Evolutionary conservation across 1,140 invertebrate genomes (phyloP), one percentile per base, ranked within the genome.

Genomic region (Anadara kagoshimensis): DNA sequence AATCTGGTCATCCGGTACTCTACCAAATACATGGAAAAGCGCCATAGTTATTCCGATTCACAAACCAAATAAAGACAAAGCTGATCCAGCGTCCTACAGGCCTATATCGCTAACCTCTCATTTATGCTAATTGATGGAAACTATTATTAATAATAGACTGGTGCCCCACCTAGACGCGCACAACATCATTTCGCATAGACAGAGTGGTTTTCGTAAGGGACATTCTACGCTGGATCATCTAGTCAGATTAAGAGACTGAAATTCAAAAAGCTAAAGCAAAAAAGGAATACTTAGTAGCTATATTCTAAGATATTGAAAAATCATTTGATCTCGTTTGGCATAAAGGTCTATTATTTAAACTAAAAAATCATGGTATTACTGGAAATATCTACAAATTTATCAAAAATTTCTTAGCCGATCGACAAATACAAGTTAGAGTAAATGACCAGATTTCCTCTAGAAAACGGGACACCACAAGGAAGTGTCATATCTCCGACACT

Each of bases 301-400:
- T 49, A 3, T 63, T 63, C 18, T 4, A 47, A 5, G 61, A 63
- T 14, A 44, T 63, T 26, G 24, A 47, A 26, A 63, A 63, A n/a
- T 43, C 61, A 4, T 63, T 63, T 47, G 61, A 63, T 51, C 26
- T 62, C 11, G 14, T 62, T 16, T 63, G 61, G 61, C 41, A 63
- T 20, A 14, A 22, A 20, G 61, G 61, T 47, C 7, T 63, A 63
- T 3, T 62, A 44, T 36, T 45, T 11, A 64, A 64, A 64, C 20
- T 29, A 24, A 24, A 49, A 49, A 63, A 63, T 29, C 4, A 22
- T 4, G 44, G 44, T 26, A 63, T 63, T 16, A 43, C 18, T 18
- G 44, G 61, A n/a, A 63, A 63, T 24, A 18, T 63, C 3, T 29
- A 47, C 12, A n/a, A 16, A 18, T 63, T 44, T 63, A 20, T 63